Conservation (phyloP, 37 sponge, comb jelly and placozoan species). For the Hexactinellida sp. region DNA sequence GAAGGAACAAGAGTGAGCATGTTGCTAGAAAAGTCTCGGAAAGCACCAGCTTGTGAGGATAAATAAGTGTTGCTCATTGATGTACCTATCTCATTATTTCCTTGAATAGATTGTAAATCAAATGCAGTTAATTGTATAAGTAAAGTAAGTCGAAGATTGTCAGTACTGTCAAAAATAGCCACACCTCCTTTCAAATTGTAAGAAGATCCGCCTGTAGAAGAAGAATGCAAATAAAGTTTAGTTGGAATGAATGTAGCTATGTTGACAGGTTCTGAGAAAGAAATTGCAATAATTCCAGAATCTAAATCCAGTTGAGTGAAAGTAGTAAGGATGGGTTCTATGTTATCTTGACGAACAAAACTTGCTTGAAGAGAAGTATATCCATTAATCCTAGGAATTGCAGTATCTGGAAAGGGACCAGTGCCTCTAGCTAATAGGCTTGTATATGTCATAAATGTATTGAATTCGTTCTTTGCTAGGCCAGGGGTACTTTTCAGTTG, state of each 20-base stretch:
- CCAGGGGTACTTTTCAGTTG: slow-evolving; percentile 41
- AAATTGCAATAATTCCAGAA: slow-evolving; percentile 32
- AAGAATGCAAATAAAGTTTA: slow-evolving; percentile 37
- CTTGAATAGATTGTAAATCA: slow-evolving; percentile 56
- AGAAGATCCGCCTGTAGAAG: not conserved
- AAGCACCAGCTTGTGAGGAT: slow-evolving; percentile 23
- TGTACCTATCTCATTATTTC: slow-evolving; percentile 41
- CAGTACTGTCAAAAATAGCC: slow-evolving; percentile 29
- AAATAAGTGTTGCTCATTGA: slow-evolving; percentile 34
- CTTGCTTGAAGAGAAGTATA: slow-evolving; percentile 58
- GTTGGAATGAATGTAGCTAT: slow-evolving; percentile 32
- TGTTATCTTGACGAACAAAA: slow-evolving; percentile 37
- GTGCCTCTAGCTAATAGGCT: slow-evolving; percentile 27
- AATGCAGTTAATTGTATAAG: slow-evolving; percentile 34
- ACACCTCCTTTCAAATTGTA: slow-evolving; percentile 57
- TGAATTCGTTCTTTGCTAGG: slow-evolving; percentile 42
- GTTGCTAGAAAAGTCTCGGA: slow-evolving; percentile 52
- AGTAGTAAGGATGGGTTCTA: slow-evolving; percentile 28
- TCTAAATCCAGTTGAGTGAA: slow-evolving; percentile 55
- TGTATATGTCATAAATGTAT: slow-evolving; percentile 50
- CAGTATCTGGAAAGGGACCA: slow-evolving; percentile 19
- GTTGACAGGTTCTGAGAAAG: slow-evolving; percentile 70
- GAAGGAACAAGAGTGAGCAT: not conserved
- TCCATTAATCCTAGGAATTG: slow-evolving; percentile 35
- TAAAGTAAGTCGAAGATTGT: slow-evolving; percentile 30